These are phyloP conservation scores for Ailuropoda melanoleuca DNA, from an alignment of 2,113 vertebrate species.

Conservation along the genomic window DNA sequence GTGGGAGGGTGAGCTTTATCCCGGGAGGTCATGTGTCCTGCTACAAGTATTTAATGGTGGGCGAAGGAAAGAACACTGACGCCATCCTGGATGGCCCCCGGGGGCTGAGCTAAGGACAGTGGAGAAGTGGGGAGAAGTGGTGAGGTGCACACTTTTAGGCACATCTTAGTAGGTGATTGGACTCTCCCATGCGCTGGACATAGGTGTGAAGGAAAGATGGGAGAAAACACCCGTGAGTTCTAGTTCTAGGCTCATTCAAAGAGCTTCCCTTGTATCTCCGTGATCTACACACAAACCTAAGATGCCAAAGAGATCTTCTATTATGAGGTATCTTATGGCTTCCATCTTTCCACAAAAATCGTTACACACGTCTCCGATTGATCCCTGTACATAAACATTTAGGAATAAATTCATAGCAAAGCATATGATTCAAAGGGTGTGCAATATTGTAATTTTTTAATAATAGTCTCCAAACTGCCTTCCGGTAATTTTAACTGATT, in stretches of 20 bases:
- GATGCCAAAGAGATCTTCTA: not conserved
- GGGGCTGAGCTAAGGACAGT: rapidly evolving
- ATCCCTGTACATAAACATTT: not conserved
- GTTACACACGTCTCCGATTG: not conserved
- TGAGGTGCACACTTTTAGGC: rapidly evolving
- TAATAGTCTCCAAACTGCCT: not conserved
- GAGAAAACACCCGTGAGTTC: not conserved
- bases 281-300: not conserved
- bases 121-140: not conserved
- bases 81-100: rapidly evolving
- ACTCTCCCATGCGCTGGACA: not conserved
- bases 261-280: rapidly evolving
- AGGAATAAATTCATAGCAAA: not conserved
- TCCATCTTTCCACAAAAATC: not conserved
- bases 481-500: not conserved
- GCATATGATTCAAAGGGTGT: not conserved
- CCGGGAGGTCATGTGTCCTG: rapidly evolving
- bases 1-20: not conserved
- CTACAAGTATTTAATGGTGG: rapidly evolving
- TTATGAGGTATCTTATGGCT: not conserved
- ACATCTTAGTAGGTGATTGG: not conserved
- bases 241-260: not conserved
- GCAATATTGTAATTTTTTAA: not conserved
- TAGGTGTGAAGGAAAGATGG: not conserved
- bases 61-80: not conserved